These are phyloP conservation scores for Pherbina coryleti DNA, from an alignment of 2,888 invertebrate species.

Conservation along the genomic window DNA sequence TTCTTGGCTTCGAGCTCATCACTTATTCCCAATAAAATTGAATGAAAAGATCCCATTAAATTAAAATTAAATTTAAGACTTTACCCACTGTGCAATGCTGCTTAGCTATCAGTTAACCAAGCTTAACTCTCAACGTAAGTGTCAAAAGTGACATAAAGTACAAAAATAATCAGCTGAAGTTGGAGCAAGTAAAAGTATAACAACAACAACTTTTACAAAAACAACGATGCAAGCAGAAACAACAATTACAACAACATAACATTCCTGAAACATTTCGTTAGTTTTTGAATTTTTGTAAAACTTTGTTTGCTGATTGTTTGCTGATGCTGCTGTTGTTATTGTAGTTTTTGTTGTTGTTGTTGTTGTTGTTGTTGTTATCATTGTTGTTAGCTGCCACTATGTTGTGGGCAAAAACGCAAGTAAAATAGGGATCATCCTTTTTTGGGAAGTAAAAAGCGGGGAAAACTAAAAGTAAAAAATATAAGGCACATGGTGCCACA, in stretches of 20 bases:
- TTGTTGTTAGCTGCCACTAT: no score
- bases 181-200: background rate
- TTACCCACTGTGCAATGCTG: no score
- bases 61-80: no score
- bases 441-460: no score
- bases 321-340: background rate
- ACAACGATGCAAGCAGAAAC: no score
- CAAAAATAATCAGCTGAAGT: background rate
- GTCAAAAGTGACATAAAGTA: constrained; percentile 24
- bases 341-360: background rate
- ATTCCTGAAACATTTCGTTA: background rate
- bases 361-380: background rate
- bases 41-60: no score
- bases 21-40: no score
- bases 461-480: no score
- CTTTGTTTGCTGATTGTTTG: background rate
- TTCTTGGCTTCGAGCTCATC: no score
- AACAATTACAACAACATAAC: background rate
- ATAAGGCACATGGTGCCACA: no score
- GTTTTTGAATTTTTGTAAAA: background rate
- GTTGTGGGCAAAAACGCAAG: background rate
- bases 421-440: background rate
- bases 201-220: background rate
- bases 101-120: no score
- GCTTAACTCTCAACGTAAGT: background rate